Evolutionary conservation across 2,888 invertebrate species (phyloP), one percentile per base, ranked within the genome.

Genomic region (Cylloceria caligata): DNA sequence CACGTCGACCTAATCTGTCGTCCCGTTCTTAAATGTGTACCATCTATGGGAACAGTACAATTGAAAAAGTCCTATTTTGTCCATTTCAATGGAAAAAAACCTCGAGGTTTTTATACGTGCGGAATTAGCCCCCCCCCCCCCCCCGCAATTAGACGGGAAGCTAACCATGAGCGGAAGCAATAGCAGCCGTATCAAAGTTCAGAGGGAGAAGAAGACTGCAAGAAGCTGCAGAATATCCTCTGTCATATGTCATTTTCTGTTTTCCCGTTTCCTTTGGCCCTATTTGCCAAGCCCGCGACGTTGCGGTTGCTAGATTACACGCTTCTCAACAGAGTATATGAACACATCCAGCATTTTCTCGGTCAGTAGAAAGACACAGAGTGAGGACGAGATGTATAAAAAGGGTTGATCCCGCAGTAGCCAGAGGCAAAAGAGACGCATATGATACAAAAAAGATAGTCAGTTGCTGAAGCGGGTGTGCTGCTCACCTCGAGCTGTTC

Each of bases 91-190:
- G 55, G 82, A 83, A 83, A 83, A 69, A 30, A 79, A 69, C 67
- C 55, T 9, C 80, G 74, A 39, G 76, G 78, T 84, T 87, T 88
- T 88, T 88, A 85, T 87, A 84, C 81, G 85, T 85, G 83, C 84
- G 79, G 79, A 87, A 88, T 87, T 85, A 88, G 85, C 88, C 87
- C 86, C 73, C 49, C 78, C 78, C 83, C 79, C 81, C 81, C 78
- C 73, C 72, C 74, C 75, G 72, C 69, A 39, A 55, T 42, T 24
- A 42, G 64, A 45, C n/a, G 21, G 65, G 62, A 62, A 68, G 42
- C 52, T 9, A 39, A 64, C 69, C 55, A 55, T 45, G 42, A 62
- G 60, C 16, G 39, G 55, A 11, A 39, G 52, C 27, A 62, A 39
- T 24, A 6, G 34, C 75, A 75, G 57, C 67, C 55, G 9, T 42